Percentiles rank a stretch among this genome's conserved stretches.
Conservation (phyloP, 23 tunicate genomes). For the Ciona savignyi region DNA sequence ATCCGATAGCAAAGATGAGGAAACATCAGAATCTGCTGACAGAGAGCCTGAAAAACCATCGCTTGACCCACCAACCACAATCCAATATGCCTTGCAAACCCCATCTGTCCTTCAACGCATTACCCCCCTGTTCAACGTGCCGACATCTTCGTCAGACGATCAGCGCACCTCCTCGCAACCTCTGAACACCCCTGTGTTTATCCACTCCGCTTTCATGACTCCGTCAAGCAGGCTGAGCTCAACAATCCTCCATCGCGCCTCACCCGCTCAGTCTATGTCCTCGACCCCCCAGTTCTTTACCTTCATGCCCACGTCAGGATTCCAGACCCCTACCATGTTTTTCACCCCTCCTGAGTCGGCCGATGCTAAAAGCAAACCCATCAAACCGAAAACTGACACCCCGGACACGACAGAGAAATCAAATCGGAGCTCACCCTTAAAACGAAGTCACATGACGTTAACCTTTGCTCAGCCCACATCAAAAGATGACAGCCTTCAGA, state of each 20-base stretch:
- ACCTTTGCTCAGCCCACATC: conserved; percentile 7
- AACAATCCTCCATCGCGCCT: conserved; percentile 22
- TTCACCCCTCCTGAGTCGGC: conserved; percentile 18
- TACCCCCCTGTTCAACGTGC: conserved; percentile 17
- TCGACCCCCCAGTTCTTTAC: conserved; percentile 81
- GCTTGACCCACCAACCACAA: background rate
- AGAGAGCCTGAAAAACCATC: background rate
- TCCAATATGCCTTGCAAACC: conserved; percentile 4
- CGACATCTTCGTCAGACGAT: background rate
- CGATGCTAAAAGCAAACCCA: conserved; percentile 10
- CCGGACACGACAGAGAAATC: conserved; percentile 9
- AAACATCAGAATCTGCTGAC: background rate
- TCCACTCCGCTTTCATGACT: conserved; percentile 36
- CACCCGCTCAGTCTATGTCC: conserved; percentile 16
- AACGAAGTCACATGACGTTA: conserved; percentile 24
- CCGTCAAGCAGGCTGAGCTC: conserved; percentile 19
- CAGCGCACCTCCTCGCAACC: conserved; percentile 5
- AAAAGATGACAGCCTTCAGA: conserved; percentile 30
- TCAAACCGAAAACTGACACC: conserved; percentile 19
- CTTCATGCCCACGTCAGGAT: conserved; percentile 45
- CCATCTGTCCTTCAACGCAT: conserved; percentile 14
- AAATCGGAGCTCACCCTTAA: background rate
- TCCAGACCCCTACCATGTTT: conserved; percentile 37
- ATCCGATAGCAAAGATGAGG: background rate
- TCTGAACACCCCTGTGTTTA: conserved; percentile 82